Evolutionary conservation across 2,797 vertebrate species (phyloP), one percentile per base, ranked within the genome.

Genomic region (Falco naumanni): DNA sequence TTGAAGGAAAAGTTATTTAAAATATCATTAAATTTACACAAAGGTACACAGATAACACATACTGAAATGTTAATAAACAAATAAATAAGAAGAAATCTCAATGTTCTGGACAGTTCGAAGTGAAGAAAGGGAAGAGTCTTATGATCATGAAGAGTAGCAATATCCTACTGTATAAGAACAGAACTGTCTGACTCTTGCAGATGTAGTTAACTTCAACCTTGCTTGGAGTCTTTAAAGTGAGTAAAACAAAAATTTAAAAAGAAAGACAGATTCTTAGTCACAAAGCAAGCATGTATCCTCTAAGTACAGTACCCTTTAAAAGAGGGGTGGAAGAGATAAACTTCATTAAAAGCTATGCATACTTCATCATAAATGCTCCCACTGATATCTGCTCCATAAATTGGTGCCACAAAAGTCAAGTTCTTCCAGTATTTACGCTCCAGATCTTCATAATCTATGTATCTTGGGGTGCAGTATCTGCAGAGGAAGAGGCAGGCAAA

Each of bases 391-490:
- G 99, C 99, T 90, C 99, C 99, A 97, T 99, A 99, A 95, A 99
- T 99, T 41, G 99, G 99, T 31, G 99, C 98, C 87, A 99, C 99
- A 93, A 99, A 99, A 34, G 99, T 99, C 97, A 99, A 98, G 97
- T 99, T 99, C 97, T 98, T 99, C 99, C 99, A 99, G 91, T 99
- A 99, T 97, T 99, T 99, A 93, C 99, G 99, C 92, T 99, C 99
- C 94, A 99, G 98, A 96, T 99, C 99, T 98, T 99, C 99, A 96
- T 99, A 99, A 96, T 99, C 99, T 97, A 99, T 87, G 84, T 99
- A 98, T 90, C 99, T 99, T 84, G 99, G 99, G 61, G 99, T 99
- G 94, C 99, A 99, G 84, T 99, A 99, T 97, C 99, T 99, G 96
- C 54, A 97, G 80, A 96, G 76, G 56, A 71, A 80, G 96, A 90